These are phyloP conservation scores for Syrmaticus mikado DNA, from an alignment of 2,113 vertebrate species.

Conservation along the genomic window DNA sequence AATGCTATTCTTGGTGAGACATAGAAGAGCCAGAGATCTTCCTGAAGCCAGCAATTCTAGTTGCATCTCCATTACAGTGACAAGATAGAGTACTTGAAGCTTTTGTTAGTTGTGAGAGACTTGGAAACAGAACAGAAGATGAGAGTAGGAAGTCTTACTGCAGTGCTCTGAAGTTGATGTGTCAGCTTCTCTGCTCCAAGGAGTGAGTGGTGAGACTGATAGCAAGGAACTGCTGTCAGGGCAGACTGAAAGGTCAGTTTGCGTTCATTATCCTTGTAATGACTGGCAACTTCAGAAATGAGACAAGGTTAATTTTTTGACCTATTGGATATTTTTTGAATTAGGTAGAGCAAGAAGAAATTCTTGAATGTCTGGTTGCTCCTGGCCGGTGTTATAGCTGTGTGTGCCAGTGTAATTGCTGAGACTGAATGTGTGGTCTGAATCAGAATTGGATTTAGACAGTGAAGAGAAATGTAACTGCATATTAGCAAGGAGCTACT, in stretches of 20 bases:
- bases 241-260: neutral
- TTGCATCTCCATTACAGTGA: neutral
- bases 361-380: neutral
- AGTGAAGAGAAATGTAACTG: neutral
- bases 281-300: neutral
- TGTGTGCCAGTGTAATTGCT: neutral
- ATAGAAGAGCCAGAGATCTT: neutral
- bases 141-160: neutral
- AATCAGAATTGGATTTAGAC: neutral
- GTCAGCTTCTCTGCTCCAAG: neutral
- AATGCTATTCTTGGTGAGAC: neutral
- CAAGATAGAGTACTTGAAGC: neutral
- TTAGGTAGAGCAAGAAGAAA: constrained; percentile 29
- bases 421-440: neutral
- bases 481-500: neutral
- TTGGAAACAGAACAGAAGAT: neutral
- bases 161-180: neutral
- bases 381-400: neutral
- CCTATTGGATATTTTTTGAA: neutral
- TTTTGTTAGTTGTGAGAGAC: neutral
- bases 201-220: neutral
- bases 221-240: neutral
- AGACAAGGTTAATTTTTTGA: neutral
- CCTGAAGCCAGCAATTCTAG: neutral
- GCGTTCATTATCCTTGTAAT: neutral